A percentile compares a stretch with the other conserved stretches of the same genome.
These are phyloP conservation scores for Diabrotica balteata DNA, from an alignment of 2,888 invertebrate species.

Conservation along the genomic window DNA sequence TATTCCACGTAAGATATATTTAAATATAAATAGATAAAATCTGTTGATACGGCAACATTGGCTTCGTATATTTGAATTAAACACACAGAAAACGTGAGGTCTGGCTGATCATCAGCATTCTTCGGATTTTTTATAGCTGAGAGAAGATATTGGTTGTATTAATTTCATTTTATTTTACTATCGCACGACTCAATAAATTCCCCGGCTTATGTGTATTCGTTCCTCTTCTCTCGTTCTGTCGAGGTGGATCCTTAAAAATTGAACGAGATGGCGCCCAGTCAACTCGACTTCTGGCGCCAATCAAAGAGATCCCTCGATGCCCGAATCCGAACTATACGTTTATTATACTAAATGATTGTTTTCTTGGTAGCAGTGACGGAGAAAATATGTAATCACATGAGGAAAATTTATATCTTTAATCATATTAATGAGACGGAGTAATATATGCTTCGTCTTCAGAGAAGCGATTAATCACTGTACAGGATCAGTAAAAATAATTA, in stretches of 20 bases:
- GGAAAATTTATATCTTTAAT: not conserved
- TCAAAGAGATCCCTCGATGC: constrained; percentile 41
- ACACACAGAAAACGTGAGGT: constrained; percentile 37
- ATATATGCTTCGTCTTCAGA: not conserved
- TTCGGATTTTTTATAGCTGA: constrained; percentile 54
- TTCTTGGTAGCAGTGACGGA: constrained; percentile 3
- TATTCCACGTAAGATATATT: no score
- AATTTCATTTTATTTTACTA: constrained; percentile 60
- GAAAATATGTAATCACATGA: not conserved
- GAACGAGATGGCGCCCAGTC: constrained; percentile 56
- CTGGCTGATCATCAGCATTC: constrained; percentile 52
- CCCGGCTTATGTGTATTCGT: constrained; percentile 22
- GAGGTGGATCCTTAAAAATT: constrained; percentile 49
- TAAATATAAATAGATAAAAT: not conserved
- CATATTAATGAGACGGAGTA: not conserved
- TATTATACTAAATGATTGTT: constrained; percentile 8
- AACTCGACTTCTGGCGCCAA: constrained; percentile 55
- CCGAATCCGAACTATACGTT: not conserved
- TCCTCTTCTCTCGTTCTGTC: constrained; percentile 3
- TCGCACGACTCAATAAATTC: constrained; percentile 59
- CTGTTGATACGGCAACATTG: constrained; percentile 31
- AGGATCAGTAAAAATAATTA: no score
- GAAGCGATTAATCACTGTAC: no score
- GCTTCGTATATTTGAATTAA: constrained; percentile 16
- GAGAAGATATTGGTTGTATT: constrained; percentile 50